A percentile compares a stretch with the other conserved stretches of the same genome.
Conservation (phyloP, 2,113 vertebrate genomes). For the Cyprinodon tularosa region DNA sequence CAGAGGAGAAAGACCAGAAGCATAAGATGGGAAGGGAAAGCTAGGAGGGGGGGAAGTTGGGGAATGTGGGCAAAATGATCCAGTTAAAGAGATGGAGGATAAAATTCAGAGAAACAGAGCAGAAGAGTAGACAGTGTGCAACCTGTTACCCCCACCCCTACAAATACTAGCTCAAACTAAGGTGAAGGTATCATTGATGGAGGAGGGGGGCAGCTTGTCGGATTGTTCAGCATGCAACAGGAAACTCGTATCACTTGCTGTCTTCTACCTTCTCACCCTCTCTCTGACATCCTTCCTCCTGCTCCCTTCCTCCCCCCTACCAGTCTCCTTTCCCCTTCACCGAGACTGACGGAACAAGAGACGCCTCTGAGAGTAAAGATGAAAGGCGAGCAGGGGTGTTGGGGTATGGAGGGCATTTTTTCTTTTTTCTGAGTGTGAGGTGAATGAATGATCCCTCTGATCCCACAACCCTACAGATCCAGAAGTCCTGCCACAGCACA, state of each 20-base stretch:
- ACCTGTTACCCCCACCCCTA: constrained; percentile 42
- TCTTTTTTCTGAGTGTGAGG: constrained; percentile 24
- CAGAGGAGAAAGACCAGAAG: constrained; percentile 44
- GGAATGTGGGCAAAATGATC: constrained; percentile 31
- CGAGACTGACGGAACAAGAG: constrained; percentile 75
- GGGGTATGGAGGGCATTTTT: neutral
- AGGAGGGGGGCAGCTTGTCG: constrained; percentile 5
- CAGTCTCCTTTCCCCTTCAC: constrained; percentile 42
- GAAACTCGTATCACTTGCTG: constrained; percentile 34
- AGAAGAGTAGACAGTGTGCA: constrained; percentile 18
- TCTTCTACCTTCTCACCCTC: constrained; percentile 34
- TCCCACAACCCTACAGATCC: constrained; percentile 30
- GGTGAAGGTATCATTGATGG: neutral
- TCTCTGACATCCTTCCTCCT: constrained; percentile 55
- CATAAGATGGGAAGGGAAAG: constrained; percentile 10
- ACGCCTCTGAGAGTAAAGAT: constrained; percentile 76
- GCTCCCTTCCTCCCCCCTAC: constrained; percentile 29
- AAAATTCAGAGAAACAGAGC: constrained; percentile 11
- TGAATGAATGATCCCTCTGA: constrained; percentile 75
- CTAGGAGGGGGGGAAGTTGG: constrained; percentile 22
- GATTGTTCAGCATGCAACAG: constrained; percentile 8
- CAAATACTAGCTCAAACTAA: neutral
- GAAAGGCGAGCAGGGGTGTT: constrained; percentile 64
- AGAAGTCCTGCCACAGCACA: constrained; percentile 39
- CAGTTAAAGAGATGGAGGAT: constrained; percentile 55